phyloP scores from a whole-genome alignment of 2,888 invertebrate genomes.

The Drosophila aldrichi region DNA sequence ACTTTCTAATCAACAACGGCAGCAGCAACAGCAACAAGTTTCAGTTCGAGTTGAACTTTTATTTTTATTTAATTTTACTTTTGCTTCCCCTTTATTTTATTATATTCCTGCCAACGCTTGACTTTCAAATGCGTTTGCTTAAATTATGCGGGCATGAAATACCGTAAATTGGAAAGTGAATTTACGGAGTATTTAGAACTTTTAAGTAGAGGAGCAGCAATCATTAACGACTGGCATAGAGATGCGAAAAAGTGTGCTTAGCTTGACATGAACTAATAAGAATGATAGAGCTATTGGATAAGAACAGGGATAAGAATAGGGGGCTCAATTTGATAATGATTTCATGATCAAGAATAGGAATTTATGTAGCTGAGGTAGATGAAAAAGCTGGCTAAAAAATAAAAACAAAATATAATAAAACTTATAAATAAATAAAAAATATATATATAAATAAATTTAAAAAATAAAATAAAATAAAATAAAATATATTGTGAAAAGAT shows the following conservation, averaged over 20 bases:
- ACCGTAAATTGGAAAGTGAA: constrained; percentile 10
- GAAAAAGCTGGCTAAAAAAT: too few relatives aligned
- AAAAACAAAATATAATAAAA: too few relatives aligned
- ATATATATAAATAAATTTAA: too few relatives aligned
- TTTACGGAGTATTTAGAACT: neutral
- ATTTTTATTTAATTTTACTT: constrained; percentile 14
- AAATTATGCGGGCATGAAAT: constrained; percentile 70
- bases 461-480: too few relatives aligned
- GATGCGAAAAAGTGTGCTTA: neutral
- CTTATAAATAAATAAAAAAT: too few relatives aligned
- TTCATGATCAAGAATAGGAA: neutral
- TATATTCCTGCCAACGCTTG: constrained; percentile 49
- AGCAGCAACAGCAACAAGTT: constrained; percentile 46
- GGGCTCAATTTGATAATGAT: neutral
- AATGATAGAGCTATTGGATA: neutral
- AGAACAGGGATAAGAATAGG: neutral
- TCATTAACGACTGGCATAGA: too few relatives aligned
- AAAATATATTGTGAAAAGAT: too few relatives aligned
- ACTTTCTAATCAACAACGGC: constrained; percentile 69
- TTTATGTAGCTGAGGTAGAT: too few relatives aligned
- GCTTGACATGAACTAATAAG: neutral
- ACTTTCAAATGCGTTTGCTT: constrained; percentile 60
- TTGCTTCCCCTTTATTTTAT: neutral
- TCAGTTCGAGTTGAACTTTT: constrained; percentile 33
- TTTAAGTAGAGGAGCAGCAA: neutral